Evolutionary conservation across 2,797 vertebrate species (phyloP), one percentile per base, ranked within the genome.

Genomic region (Anguilla megastoma): DNA sequence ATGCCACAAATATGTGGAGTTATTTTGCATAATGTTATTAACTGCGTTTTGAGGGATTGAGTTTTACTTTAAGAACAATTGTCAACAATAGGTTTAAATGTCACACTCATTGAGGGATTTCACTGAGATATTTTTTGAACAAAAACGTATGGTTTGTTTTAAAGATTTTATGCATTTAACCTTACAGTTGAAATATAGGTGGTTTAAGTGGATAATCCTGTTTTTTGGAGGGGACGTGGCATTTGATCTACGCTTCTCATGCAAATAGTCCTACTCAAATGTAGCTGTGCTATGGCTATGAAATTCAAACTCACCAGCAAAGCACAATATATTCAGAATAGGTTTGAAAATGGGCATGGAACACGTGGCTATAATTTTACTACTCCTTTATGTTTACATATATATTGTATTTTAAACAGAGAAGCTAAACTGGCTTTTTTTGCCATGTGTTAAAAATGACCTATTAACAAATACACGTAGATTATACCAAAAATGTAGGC

Each of bases 191-290:
- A 48, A 69, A 69, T 50, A 71, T 63, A 66, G 60, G 85, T 86
- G 41, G 60, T 48, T 86, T n/a, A 9, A 27, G 85, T 71, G n/a
- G 21, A 63, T 36, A 60, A 24, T 85, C 21, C 16, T 24, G 83
- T 74, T 27, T 9, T 88, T 85, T 85, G 2, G 21, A 45, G 9
- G 16, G 24, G 9, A 69, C 30, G 14, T 85, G 48, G 82, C 41
- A 56, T 52, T 48, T 63, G 60, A 5, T 52, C 48, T 54, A 33
- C 27, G 5, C 56, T 76, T 88, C 12, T 41, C 66, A 88, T 88
- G 83, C 84, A 88, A 85, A 88, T 85, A 87, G 79, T 87, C 82
- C 33, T 52, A 30, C 48, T 71, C 48, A 86, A 41, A 80, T 60
- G 30, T 60, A 48, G 16, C 7, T 41, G 12, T 76, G 33, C 33